A percentile compares a stretch with the other conserved stretches of the same genome.
Conservation (phyloP, 2,888 invertebrate species). For the Alviniconcha strummeri region DNA sequence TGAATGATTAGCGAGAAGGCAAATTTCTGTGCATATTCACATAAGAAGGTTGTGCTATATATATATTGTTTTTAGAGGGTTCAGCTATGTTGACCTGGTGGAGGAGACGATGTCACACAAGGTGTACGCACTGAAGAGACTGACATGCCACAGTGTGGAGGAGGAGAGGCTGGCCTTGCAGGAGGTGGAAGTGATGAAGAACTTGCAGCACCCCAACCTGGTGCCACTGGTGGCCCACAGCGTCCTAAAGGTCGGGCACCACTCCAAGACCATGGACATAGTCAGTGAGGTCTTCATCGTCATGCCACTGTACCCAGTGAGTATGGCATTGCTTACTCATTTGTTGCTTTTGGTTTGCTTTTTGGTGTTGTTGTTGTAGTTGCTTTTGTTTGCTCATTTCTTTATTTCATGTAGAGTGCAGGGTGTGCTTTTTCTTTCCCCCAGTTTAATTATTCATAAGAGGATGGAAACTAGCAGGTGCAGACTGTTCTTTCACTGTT, state of each 20-base stretch:
- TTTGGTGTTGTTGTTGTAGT: too few species aligned
- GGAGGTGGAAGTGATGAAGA: constrained; percentile 84
- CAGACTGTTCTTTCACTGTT: too few species aligned
- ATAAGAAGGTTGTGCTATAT: too few species aligned
- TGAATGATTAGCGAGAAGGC: too few species aligned
- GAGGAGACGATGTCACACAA: constrained; percentile 81
- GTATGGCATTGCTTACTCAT: constrained; percentile 7
- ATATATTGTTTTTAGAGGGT: constrained; percentile 80
- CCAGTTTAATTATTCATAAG: too few species aligned
- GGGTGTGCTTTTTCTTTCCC: too few species aligned
- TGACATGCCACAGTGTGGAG: constrained; percentile 85
- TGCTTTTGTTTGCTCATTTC: background rate
- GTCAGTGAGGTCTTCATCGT: constrained; percentile 84
- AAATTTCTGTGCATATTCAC: too few species aligned
- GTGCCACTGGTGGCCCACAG: constrained; percentile 83
- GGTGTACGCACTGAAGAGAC: constrained; percentile 85
- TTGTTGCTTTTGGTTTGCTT: background rate
- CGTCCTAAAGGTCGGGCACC: constrained; percentile 73
- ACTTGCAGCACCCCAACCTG: constrained; percentile 83
- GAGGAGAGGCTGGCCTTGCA: constrained; percentile 82
- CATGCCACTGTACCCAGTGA: constrained; percentile 83
- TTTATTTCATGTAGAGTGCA: background rate
- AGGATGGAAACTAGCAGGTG: too few species aligned
- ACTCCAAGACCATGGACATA: constrained; percentile 61
- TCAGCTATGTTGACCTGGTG: constrained; percentile 86